phyloP scores from a whole-genome alignment of 2,888 invertebrate species.

The Galerucella calmariensis region DNA sequence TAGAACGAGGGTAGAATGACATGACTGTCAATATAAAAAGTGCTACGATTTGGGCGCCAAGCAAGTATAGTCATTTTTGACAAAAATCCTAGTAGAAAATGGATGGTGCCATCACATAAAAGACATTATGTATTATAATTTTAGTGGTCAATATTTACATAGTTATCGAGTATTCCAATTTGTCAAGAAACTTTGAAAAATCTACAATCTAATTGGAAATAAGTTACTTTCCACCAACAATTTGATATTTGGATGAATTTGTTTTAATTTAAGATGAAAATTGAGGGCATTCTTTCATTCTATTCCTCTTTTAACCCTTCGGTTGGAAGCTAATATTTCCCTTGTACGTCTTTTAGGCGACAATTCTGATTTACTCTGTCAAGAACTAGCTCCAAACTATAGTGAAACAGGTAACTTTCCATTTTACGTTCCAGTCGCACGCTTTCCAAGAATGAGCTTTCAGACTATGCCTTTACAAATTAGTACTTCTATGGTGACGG shows the following conservation, averaged over 20 bases:
- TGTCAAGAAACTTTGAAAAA: too few relatives aligned
- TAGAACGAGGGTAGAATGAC: too few relatives aligned
- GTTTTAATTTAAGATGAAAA: constrained; percentile 13
- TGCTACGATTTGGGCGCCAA: too few relatives aligned
- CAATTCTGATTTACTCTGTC: constrained; percentile 69
- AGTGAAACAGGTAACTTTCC: constrained; percentile 52
- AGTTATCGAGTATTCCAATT: too few relatives aligned
- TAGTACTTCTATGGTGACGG: constrained; percentile 14
- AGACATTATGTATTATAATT: too few relatives aligned
- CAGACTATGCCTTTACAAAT: background rate
- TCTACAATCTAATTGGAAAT: too few relatives aligned
- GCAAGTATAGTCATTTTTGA: too few relatives aligned
- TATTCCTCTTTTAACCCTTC: background rate
- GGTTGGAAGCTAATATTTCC: constrained; percentile 42
- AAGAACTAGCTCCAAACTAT: constrained; percentile 67
- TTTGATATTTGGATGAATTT: background rate
- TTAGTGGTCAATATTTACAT: too few relatives aligned
- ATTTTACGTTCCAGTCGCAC: constrained; percentile 11
- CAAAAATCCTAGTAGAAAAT: too few relatives aligned
- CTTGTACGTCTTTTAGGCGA: constrained; percentile 64
- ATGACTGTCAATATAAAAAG: too few relatives aligned
- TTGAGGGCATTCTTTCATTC: constrained; percentile 14
- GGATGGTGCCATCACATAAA: too few relatives aligned
- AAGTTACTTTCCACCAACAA: background rate
- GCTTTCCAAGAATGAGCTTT: constrained; percentile 25